These are phyloP conservation scores for Arrhamphus sclerolepis DNA, from an alignment of 2,797 vertebrate species.

Conservation along the genomic window DNA sequence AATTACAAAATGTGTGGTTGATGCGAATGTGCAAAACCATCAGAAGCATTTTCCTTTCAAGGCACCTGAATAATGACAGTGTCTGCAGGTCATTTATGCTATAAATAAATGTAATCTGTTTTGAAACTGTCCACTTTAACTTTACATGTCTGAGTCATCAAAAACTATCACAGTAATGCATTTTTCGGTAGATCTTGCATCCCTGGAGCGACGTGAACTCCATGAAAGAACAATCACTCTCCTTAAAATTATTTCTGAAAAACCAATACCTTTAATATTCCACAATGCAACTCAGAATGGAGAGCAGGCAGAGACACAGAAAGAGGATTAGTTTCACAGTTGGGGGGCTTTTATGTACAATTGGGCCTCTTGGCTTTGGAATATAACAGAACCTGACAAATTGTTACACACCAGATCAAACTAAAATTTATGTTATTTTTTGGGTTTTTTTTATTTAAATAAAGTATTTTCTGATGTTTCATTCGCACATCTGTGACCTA, in stretches of 20 bases:
- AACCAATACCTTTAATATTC: slow-evolving; percentile 47
- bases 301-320: slow-evolving; percentile 24
- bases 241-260: slow-evolving; percentile 51
- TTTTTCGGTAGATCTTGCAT: background rate
- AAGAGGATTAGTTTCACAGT: slow-evolving; percentile 14
- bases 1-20: too few relatives aligned
- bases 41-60: too few relatives aligned
- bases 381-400: slow-evolving; percentile 14
- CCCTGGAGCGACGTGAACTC: slow-evolving; percentile 12
- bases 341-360: slow-evolving; percentile 2
- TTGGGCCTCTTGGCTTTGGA: background rate
- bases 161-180: slow-evolving; percentile 3
- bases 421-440: slow-evolving; percentile 11
- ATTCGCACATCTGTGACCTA: slow-evolving; percentile 27
- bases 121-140: background rate
- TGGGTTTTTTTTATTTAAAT: too few relatives aligned
- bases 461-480: slow-evolving; percentile 33
- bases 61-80: too few relatives aligned
- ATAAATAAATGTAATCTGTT: background rate
- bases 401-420: slow-evolving; percentile 32
- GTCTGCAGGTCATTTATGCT: background rate
- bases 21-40: too few relatives aligned
- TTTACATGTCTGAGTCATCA: background rate
- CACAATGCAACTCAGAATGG: slow-evolving; percentile 12
- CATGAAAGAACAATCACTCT: slow-evolving; percentile 34